These are phyloP conservation scores for Adoxophyes honmai DNA, from an alignment of 1,140 invertebrate species.

Conservation along the genomic window DNA sequence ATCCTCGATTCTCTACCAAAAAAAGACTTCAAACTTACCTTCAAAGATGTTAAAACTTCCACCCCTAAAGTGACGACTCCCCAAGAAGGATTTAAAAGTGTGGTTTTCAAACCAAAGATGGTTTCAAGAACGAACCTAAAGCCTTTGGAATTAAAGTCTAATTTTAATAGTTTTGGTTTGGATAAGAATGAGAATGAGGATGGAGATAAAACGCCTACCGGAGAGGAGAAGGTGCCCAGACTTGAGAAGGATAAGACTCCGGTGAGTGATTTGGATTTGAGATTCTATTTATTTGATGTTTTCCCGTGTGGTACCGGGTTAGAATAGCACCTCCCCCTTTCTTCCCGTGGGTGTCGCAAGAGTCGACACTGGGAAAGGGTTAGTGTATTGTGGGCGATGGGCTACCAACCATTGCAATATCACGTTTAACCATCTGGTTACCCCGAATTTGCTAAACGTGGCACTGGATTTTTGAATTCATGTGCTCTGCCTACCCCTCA, in stretches of 20 bases:
- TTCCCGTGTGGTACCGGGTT: no score
- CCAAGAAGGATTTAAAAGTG: constrained; percentile 41
- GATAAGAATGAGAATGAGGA: constrained; percentile 65
- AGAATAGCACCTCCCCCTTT: no score
- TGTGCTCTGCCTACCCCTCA: no score
- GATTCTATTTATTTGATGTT: no score
- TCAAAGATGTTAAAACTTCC: constrained; percentile 21
- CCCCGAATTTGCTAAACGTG: no score
- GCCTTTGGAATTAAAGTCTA: constrained; percentile 67
- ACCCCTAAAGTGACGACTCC: constrained; percentile 37
- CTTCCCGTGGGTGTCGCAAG: no score
- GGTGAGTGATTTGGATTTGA: constrained; percentile 32
- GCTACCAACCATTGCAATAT: no score
- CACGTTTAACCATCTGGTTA: no score
- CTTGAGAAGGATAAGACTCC: constrained; percentile 64
- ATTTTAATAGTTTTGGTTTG: constrained; percentile 59
- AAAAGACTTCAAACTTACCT: background rate
- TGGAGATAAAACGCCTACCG: constrained; percentile 56
- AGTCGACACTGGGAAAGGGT: no score
- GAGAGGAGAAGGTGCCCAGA: constrained; percentile 40
- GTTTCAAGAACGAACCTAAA: constrained; percentile 64
- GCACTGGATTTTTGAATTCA: no score
- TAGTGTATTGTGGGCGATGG: no score
- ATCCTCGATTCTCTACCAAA: background rate
- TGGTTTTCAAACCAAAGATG: constrained; percentile 54